Evolutionary conservation across 2,797 vertebrate genomes (phyloP).

Genomic region (Bovichtus variegatus): DNA sequence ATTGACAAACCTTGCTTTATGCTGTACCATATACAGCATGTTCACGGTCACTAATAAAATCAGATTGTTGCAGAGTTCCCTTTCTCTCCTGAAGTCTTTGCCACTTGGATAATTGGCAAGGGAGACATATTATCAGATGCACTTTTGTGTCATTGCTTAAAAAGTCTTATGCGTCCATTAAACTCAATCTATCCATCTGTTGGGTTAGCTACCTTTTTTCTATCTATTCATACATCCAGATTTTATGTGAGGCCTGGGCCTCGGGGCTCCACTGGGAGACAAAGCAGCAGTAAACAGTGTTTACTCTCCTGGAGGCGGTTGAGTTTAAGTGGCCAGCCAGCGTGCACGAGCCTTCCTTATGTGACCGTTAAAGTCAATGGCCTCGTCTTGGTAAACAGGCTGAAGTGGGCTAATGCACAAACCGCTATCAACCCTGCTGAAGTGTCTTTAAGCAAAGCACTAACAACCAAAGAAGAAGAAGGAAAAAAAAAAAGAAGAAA

Average conservation of each 20-base stretch:
- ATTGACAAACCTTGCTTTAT: neutral
- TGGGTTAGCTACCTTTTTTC: conserved; percentile 12
- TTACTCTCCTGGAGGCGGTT: conserved; percentile 63
- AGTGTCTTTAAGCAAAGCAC: conserved; percentile 1
- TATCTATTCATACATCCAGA: conserved; percentile 25
- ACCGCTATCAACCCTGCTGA: neutral
- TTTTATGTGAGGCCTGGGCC: conserved; percentile 33
- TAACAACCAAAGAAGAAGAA: neutral
- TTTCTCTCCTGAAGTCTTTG: neutral
- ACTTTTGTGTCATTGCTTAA: conserved; percentile 15
- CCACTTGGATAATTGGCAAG: conserved; percentile 17
- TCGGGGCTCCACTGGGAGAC: conserved; percentile 33
- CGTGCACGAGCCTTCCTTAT: conserved; percentile 51
- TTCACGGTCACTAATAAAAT: conserved; percentile 15
- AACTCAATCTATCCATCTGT: conserved; percentile 18
- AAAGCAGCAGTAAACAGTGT: conserved; percentile 61
- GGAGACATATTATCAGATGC: conserved; percentile 22
- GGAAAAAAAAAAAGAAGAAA: too few species aligned
- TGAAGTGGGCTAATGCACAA: neutral
- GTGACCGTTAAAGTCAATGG: conserved; percentile 62
- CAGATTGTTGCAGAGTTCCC: neutral
- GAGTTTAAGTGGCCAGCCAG: conserved; percentile 57
- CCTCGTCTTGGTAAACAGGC: conserved; percentile 47
- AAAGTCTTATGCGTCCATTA: conserved; percentile 5
- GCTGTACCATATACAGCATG: neutral